Base-by-base conservation (phyloP, 2,888 invertebrate genomes). In the Rhaphigaster nebulosa region DNA sequence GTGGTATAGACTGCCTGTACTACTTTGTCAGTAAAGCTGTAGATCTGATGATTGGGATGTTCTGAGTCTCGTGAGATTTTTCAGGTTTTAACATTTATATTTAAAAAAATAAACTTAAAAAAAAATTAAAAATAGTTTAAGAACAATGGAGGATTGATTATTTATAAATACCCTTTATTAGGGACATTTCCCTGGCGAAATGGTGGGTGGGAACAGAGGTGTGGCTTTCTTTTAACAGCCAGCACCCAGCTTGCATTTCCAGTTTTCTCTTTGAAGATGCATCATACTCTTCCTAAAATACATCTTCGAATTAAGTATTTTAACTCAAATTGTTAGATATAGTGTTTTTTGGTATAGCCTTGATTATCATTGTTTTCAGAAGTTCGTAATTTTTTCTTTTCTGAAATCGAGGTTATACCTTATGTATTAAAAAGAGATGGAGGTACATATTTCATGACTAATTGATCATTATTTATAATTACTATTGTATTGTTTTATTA, bases 391-490 rank as follows among this genome's bases (percentile, higher is more conserved):
- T 88, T 88, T 41, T 88, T 60, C 34, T 89, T 41, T 41, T n/a
- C 23, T 65, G n/a, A 56, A 84, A 90, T 90, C 87, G 54, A 76
- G 90, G 90, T 90, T 90, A 80, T 90, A 90, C 90, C 87, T 38
- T 80, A 34, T 56, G 80, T 41, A 90, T 84, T 56, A 80, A 84
- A 89, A 89, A 90, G 90, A 90, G 90, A 90, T 90, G 90, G 90
- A 90, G 90, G 90, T 90, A 90, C 90, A 90, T 90, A 90, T 90
- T 90, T 90, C 90, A 90, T 87, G 87, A 87, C 87, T 90, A 90
- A 90, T 90, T 76, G 56, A 90, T 84, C 90, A 87, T 87, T 90
- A 90, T 90, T 90, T 90, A 90, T 90, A 87, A 90, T 41, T 90
- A 80, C 38, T 90, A 84, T 80, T 90, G 90, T 90, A 90, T 90